Evolutionary conservation across 2,797 vertebrate species (phyloP), one percentile per base, ranked within the genome.

Genomic region (Pitangus sulphuratus): DNA sequence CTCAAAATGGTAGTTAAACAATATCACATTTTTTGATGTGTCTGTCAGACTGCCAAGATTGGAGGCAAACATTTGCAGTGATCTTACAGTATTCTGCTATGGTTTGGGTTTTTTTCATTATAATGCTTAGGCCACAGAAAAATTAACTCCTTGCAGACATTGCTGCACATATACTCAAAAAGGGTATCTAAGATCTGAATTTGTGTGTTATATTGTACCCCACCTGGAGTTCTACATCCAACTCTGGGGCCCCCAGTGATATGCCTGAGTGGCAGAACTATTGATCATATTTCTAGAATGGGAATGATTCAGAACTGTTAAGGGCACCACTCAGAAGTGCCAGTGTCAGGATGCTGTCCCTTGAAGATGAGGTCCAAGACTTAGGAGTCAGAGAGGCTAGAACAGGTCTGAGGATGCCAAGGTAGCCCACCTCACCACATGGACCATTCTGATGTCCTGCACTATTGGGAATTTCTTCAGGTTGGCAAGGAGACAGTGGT

Each of bases 71-170:
- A 1, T 24, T 66, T 84, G 21, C 12, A 35, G 18, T 16, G 28
- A 58, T 25, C 15, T 26, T 53, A 75, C 22, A 53, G 5, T 39
- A 54, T 57, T 91, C 25, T 48, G 10, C 6, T 68, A 2, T 12
- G 3, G 4, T 82, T 70, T 37, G 1, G 1, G 3, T 0, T 21
- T 58, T 40, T 51, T 48, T 37, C 25, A 31, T 84, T 48, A 2
- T 31, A 53, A 42, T 45, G 22, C 7, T 77, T 51, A 82, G 3
- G 26, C 3, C 35, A 39, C 16, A 82, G 50, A 48, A 79, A 60
- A 93, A 74, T 8, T 61, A 82, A 57, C 15, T 33, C 2, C 2
- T 14, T 71, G 12, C 12, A 69, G 28, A 61, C 44, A 33, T 25
- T 81, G 51, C 65, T 87, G 45, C 42, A 65, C 26, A 19, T 42